Evolutionary conservation across 2,888 invertebrate species (phyloP).

Genomic region (Physocephala rufipes): DNA sequence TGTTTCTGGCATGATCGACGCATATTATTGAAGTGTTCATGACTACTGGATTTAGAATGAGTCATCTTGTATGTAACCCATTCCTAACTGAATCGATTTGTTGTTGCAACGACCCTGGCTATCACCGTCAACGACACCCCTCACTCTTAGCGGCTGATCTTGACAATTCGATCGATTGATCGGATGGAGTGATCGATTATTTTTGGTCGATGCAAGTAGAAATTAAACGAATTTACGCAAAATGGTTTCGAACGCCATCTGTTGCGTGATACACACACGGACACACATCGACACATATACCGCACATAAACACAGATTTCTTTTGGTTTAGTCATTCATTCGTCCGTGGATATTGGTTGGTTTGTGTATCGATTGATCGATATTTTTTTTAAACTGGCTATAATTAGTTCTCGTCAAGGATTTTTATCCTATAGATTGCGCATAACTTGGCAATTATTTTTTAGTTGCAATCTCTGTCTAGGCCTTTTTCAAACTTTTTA

Average conservation of each 20-base stretch:
- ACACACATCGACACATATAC: too few relatives aligned
- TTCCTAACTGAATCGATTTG: too few relatives aligned
- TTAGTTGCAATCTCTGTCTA: constrained; percentile 1
- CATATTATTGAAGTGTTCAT: too few relatives aligned
- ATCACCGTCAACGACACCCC: too few relatives aligned
- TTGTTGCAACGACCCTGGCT: too few relatives aligned
- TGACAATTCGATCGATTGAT: not conserved
- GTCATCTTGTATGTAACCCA: too few relatives aligned
- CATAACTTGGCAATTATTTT: not conserved
- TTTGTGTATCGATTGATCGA: not conserved
- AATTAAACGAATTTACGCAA: constrained; percentile 1
- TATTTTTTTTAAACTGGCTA: constrained; percentile 3
- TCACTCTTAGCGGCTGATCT: constrained; percentile 5
- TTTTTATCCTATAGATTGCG: constrained; percentile 21
- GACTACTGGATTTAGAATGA: too few relatives aligned
- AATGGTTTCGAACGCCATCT: constrained; percentile 3
- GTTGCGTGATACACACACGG: not conserved
- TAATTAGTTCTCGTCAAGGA: constrained; percentile 22
- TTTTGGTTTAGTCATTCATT: not conserved
- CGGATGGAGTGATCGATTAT: too few relatives aligned
- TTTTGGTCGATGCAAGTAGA: too few relatives aligned
- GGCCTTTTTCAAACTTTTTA: constrained; percentile 18
- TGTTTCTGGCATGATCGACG: too few relatives aligned
- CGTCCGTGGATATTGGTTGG: not conserved
- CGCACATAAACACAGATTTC: not conserved